Conservation (phyloP, 2,888 invertebrate species). For the Andricus quercusramuli region DNA sequence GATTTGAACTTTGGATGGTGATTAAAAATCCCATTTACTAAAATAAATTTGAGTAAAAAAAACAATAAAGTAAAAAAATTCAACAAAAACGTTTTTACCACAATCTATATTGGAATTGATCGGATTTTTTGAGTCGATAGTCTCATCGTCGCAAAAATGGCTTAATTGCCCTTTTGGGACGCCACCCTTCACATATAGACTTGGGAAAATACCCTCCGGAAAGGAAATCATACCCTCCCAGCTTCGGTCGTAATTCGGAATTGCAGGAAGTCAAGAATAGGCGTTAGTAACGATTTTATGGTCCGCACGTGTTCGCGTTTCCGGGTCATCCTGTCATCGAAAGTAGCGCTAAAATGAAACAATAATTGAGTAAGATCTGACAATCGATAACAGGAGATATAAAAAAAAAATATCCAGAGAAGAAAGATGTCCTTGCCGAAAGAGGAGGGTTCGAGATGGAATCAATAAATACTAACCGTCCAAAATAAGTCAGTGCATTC, state of each 20-base stretch:
- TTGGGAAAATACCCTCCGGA: slow-evolving; percentile 1
- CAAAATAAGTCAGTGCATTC: slow-evolving; percentile 55
- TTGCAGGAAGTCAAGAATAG: slow-evolving; percentile 28
- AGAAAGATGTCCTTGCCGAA: slow-evolving; percentile 48
- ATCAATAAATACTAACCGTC: slow-evolving; percentile 68
- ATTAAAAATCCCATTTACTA: too few relatives aligned
- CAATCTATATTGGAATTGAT: too few relatives aligned
- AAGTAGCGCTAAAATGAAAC: slow-evolving; percentile 36
- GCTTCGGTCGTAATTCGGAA: slow-evolving; percentile 23
- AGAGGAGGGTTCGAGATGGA: slow-evolving; percentile 56
- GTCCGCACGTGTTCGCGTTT: slow-evolving; percentile 33
- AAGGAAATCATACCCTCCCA: slow-evolving; percentile 29
- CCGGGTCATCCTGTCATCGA: slow-evolving; percentile 30
- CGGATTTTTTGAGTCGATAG: too few relatives aligned
- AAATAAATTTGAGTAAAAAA: too few relatives aligned
- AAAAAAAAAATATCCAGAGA: slow-evolving; percentile 53
- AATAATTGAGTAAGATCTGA: neutral
- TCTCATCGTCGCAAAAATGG: too few relatives aligned
- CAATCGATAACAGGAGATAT: slow-evolving; percentile 33
- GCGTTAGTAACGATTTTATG: slow-evolving; percentile 32
- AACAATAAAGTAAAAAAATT: too few relatives aligned
- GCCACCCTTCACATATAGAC: slow-evolving; percentile 10
- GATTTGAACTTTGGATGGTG: too few relatives aligned
- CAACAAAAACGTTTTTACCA: too few relatives aligned
- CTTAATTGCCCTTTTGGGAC: too few relatives aligned